Percentiles rank a stretch among this genome's conserved stretches.
These are phyloP conservation scores for Craniophora ligustri DNA, from an alignment of 2,888 invertebrate species.

Conservation along the genomic window DNA sequence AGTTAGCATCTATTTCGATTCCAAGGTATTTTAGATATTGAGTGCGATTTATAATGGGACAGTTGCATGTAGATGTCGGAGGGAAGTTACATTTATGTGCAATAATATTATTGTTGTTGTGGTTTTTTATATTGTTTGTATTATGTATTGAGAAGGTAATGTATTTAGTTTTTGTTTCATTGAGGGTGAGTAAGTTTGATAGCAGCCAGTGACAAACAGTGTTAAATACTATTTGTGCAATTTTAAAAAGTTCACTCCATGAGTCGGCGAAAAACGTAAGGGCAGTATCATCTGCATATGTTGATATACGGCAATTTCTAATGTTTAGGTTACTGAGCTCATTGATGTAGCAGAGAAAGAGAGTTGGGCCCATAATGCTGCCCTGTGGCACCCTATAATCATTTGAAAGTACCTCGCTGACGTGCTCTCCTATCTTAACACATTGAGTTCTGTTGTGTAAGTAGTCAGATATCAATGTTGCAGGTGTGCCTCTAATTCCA, in stretches of 20 bases:
- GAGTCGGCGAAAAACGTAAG: no score
- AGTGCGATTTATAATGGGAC: not conserved
- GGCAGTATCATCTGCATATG: no score
- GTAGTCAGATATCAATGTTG: no score
- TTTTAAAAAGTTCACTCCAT: not conserved
- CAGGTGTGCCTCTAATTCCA: conserved; percentile 1
- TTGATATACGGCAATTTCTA: no score
- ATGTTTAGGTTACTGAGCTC: no score
- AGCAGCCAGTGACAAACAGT: conserved; percentile 10
- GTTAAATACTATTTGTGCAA: conserved; percentile 1
- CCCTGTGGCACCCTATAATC: not conserved
- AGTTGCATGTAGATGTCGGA: conserved; percentile 1
- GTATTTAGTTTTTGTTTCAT: conserved; percentile 11
- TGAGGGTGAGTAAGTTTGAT: conserved; percentile 3
- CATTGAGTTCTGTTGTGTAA: not conserved
- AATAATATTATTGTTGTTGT: no score
- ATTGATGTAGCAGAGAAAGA: no score
- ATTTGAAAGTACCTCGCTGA: not conserved
- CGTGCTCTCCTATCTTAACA: not conserved
- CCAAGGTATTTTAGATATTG: conserved; percentile 17
- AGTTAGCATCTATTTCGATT: conserved; percentile 1
- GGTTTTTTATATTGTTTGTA: not conserved
- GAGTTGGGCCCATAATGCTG: conserved; percentile 2
- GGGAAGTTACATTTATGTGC: conserved; percentile 12
- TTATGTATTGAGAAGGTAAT: conserved; percentile 4